phyloP scores from a whole-genome alignment of 2,113 vertebrate species.

The Mobula birostris region DNA sequence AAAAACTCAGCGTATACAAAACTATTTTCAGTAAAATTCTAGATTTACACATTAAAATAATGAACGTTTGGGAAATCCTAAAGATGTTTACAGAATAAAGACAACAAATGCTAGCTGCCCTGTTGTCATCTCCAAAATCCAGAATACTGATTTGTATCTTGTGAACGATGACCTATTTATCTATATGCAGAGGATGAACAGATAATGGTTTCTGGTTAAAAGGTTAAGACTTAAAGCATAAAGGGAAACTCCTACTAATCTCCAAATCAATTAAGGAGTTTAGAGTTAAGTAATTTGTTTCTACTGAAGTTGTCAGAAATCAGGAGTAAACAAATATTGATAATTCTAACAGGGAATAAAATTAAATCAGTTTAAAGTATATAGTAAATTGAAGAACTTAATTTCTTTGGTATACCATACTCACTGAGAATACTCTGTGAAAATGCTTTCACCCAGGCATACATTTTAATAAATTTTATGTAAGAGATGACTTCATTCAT shows the following conservation, averaged over 20 bases:
- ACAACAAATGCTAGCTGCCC: too few species aligned
- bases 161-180: neutral
- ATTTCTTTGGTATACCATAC: slow-evolving; percentile 43
- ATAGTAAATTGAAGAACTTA: neutral
- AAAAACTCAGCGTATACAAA: too few species aligned
- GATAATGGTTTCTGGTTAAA: neutral
- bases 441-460: slow-evolving; percentile 88
- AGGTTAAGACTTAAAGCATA: neutral
- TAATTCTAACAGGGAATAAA: neutral
- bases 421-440: slow-evolving; percentile 76
- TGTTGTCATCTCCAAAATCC: too few species aligned
- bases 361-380: neutral
- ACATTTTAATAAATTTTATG: slow-evolving; percentile 95
- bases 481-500: slow-evolving; percentile 91
- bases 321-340: neutral
- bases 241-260: neutral
- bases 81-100: too few species aligned
- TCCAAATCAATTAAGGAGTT: neutral
- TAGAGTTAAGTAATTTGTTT: neutral
- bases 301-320: neutral
- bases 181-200: neutral
- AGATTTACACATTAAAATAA: too few species aligned
- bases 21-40: too few species aligned
- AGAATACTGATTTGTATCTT: neutral
- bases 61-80: too few species aligned